Conservation (phyloP, 2,888 invertebrate species). For the Ennomos fuscantarius region DNA sequence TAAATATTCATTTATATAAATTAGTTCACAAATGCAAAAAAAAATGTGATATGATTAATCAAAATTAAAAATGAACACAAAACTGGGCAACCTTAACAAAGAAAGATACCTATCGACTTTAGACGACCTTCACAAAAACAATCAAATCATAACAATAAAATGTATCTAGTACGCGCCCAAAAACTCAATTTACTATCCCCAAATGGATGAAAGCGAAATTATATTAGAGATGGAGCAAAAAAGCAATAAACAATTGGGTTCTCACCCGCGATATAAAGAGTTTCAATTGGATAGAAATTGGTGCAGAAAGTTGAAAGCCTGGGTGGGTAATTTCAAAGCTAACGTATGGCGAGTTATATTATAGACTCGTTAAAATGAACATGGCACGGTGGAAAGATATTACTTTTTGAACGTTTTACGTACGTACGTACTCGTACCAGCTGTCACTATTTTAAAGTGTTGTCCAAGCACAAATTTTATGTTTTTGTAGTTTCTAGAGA, state of each 20-base stretch:
- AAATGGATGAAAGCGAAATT: conserved; percentile 46
- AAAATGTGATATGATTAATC: background rate
- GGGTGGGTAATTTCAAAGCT: conserved; percentile 34
- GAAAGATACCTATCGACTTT: conserved; percentile 9
- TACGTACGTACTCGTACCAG: too few relatives aligned
- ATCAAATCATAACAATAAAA: conserved; percentile 39
- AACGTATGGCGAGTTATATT: conserved; percentile 14
- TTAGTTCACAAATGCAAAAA: too few relatives aligned
- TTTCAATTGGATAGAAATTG: conserved; percentile 46
- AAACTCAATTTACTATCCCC: conserved; percentile 51
- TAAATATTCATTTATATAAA: too few relatives aligned
- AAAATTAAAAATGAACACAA: background rate
- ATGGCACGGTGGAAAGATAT: too few relatives aligned
- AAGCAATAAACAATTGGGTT: conserved; percentile 44
- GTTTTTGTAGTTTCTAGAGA: too few relatives aligned
- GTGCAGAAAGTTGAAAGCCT: conserved; percentile 34
- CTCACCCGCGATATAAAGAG: conserved; percentile 29
- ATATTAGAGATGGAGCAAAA: conserved; percentile 42
- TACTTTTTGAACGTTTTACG: too few relatives aligned
- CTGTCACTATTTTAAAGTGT: too few relatives aligned
- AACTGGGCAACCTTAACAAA: conserved; percentile 4
- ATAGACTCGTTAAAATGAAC: conserved; percentile 2
- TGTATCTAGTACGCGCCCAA: conserved; percentile 35
- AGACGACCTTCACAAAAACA: conserved; percentile 21
- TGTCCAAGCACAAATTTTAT: too few relatives aligned